Conservation (phyloP, 2,797 vertebrate genomes). For the Sebastes taczanowskii region DNA sequence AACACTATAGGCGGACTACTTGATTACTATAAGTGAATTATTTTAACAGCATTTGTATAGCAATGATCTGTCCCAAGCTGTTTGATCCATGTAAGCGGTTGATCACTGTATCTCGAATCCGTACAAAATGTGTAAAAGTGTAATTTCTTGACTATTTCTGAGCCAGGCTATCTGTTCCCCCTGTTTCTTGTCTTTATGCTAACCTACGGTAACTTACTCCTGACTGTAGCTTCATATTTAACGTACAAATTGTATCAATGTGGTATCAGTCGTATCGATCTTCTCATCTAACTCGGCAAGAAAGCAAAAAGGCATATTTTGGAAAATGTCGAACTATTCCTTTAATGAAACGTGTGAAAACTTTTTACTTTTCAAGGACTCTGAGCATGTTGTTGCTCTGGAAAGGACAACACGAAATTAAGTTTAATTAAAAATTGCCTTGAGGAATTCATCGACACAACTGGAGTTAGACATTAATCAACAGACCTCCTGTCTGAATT, state of each 20-base stretch:
- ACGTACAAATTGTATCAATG: no score
- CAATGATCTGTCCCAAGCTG: no score
- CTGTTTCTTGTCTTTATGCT: not conserved
- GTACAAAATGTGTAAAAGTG: no score
- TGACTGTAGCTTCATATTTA: not conserved
- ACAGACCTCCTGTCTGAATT: not conserved
- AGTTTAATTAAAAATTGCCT: not conserved
- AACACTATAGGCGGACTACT: no score
- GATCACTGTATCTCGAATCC: not conserved
- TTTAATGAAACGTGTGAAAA: slow-evolving; percentile 23
- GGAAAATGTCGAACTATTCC: not conserved
- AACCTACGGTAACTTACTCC: not conserved
- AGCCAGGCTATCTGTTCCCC: not conserved
- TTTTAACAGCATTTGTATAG: no score
- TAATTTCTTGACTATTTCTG: not conserved
- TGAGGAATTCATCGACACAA: not conserved
- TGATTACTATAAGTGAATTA: no score
- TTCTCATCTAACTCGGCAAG: not conserved
- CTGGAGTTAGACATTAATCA: not conserved
- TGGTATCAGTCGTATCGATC: no score
- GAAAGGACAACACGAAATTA: not conserved
- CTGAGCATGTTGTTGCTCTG: not conserved
- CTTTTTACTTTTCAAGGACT: slow-evolving; percentile 14
- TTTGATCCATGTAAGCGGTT: no score
- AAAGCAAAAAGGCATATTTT: not conserved